Evolutionary conservation across 2,113 vertebrate genomes (phyloP).

Genomic region (Mellivora capensis): DNA sequence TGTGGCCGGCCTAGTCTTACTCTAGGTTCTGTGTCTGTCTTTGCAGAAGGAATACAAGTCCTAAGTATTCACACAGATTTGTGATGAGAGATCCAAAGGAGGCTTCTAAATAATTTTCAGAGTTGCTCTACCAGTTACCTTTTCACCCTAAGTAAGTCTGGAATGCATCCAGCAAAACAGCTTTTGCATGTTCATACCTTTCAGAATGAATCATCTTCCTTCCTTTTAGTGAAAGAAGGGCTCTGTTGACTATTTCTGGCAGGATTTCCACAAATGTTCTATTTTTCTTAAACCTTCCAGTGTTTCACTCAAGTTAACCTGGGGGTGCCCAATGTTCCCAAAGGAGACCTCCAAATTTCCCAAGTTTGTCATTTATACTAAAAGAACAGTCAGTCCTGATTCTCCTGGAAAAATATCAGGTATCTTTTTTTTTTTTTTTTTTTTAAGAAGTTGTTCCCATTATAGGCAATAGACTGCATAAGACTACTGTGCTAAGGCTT

Average conservation of each 20-base stretch:
- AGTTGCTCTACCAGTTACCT: slow-evolving; percentile 58
- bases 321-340: neutral
- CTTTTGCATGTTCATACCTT: slow-evolving; percentile 42
- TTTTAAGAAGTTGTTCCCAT: neutral
- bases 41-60: slow-evolving; percentile 32
- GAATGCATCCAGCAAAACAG: slow-evolving; percentile 54
- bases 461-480: neutral
- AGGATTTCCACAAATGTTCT: slow-evolving; percentile 52
- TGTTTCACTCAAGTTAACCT: neutral
- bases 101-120: slow-evolving; percentile 38
- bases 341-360: slow-evolving; percentile 21
- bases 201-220: slow-evolving; percentile 46
- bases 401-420: neutral
- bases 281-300: neutral
- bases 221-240: slow-evolving; percentile 34
- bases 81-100: neutral
- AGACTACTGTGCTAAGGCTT: neutral
- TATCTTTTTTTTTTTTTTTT: neutral
- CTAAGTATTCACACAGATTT: slow-evolving; percentile 16
- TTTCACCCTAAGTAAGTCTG: slow-evolving; percentile 52
- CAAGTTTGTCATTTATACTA: neutral
- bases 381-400: slow-evolving; percentile 1
- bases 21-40: neutral
- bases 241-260: slow-evolving; percentile 27
- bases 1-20: neutral